Percentiles rank a stretch among this genome's conserved stretches.
Evolutionary conservation across 2,888 invertebrate genomes (phyloP).

Genomic region (Scaptomyza flava): DNA sequence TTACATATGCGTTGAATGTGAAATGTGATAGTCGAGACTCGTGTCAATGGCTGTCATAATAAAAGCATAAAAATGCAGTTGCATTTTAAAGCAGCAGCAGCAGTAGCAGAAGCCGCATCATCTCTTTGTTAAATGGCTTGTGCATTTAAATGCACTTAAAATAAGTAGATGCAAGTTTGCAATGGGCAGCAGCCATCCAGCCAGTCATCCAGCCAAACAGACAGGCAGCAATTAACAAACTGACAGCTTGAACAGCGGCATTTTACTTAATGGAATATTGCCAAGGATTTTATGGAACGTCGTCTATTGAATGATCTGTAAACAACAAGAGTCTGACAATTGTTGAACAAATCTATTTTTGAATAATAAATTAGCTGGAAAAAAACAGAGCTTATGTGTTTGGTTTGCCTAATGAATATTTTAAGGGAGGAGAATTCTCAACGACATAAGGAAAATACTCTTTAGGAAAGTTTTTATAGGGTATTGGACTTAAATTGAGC

Average conservation of each 20-base stretch:
- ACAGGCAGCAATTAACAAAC: slow-evolving; percentile 33
- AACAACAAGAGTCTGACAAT: background rate
- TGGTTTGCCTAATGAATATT: background rate
- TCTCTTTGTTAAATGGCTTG: slow-evolving; percentile 52
- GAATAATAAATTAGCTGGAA: background rate
- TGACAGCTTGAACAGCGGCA: slow-evolving; percentile 7
- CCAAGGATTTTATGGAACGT: background rate
- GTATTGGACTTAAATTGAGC: background rate
- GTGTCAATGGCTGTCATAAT: slow-evolving; percentile 44
- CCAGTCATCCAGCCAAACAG: background rate
- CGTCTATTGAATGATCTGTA: background rate
- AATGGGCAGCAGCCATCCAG: slow-evolving; percentile 14
- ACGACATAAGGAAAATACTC: too few species aligned
- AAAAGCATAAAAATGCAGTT: slow-evolving; percentile 33
- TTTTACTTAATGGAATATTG: background rate
- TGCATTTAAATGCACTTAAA: slow-evolving; percentile 65
- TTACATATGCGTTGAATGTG: slow-evolving; percentile 24
- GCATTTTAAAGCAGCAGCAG: slow-evolving; percentile 47
- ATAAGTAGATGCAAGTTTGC: slow-evolving; percentile 18
- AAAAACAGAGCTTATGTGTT: background rate
- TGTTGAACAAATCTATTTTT: background rate
- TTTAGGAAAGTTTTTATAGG: background rate
- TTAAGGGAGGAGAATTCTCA: too few species aligned
- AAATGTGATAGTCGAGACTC: slow-evolving; percentile 29
- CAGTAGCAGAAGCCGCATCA: background rate